These are phyloP conservation scores for Pedetes capensis DNA, from an alignment of 2,113 vertebrate genomes.

Conservation along the genomic window DNA sequence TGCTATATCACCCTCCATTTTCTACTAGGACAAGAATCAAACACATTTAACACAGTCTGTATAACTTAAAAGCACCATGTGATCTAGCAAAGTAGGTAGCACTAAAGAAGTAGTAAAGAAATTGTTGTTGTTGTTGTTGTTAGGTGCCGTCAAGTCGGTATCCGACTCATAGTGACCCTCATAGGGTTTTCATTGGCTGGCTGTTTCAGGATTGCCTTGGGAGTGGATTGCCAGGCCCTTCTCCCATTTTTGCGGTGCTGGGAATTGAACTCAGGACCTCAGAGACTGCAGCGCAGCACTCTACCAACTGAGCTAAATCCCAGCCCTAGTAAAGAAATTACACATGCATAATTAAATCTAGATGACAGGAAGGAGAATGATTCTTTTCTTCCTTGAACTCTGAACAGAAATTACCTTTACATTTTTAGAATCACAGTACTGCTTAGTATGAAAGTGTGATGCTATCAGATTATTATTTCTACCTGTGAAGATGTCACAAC, in stretches of 20 bases:
- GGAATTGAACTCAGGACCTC: too few species aligned
- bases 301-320: too few species aligned
- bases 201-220: too few species aligned
- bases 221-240: too few species aligned
- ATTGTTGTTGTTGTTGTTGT: too few species aligned
- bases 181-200: too few species aligned
- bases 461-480: slow-evolving; percentile 3
- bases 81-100: neutral
- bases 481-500: neutral
- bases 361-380: neutral
- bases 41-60: neutral
- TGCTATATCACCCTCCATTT: neutral
- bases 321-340: neutral
- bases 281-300: too few species aligned
- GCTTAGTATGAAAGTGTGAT: neutral
- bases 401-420: neutral
- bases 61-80: neutral
- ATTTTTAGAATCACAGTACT: neutral
- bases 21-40: neutral
- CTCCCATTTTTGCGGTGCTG: too few species aligned
- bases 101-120: neutral
- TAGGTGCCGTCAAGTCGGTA: too few species aligned
- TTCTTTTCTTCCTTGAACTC: slow-evolving; percentile 39
- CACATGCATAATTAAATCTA: slow-evolving; percentile 1
- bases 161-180: too few species aligned